Conservation (phyloP, 2,797 vertebrate genomes). For the Falco novaeseelandiae region DNA sequence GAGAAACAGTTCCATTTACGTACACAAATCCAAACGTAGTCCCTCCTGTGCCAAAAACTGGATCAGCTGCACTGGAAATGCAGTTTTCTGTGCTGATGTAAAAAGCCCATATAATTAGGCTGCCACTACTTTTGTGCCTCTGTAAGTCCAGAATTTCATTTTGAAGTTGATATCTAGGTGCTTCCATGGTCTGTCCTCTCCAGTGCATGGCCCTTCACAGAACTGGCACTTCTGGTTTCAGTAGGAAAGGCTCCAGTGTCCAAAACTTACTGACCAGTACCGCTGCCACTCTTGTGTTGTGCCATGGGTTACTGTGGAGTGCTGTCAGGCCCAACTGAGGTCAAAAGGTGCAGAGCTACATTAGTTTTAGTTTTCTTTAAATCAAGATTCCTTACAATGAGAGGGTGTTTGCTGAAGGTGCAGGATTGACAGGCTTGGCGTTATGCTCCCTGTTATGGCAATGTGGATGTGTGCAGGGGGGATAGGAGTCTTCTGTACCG, state of each 20-base stretch:
- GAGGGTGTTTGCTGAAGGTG: not conserved
- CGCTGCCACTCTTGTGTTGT: not conserved
- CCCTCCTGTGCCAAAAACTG: not conserved
- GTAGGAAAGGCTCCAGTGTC: not conserved
- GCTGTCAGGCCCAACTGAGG: not conserved
- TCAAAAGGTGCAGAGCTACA: not conserved
- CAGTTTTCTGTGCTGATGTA: not conserved
- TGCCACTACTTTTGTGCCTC: not conserved
- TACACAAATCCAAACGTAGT: not conserved
- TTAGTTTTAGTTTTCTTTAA: not conserved
- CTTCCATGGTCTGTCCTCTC: not conserved
- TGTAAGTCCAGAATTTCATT: not conserved
- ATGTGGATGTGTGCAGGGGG: not conserved
- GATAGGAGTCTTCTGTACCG: not conserved
- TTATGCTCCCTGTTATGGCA: not conserved
- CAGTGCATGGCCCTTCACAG: accelerated
- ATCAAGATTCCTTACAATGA: not conserved
- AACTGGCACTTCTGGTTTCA: not conserved
- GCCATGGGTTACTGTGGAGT: not conserved
- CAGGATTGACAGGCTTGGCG: not conserved
- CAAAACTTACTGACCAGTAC: not conserved
- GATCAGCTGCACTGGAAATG: not conserved
- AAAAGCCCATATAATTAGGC: not conserved
- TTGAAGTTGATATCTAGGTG: not conserved
- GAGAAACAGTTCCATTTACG: not conserved